Evolutionary conservation across 2,888 invertebrate genomes (phyloP), one percentile per base, ranked within the genome.

Genomic region (Sylvicola cinctus): DNA sequence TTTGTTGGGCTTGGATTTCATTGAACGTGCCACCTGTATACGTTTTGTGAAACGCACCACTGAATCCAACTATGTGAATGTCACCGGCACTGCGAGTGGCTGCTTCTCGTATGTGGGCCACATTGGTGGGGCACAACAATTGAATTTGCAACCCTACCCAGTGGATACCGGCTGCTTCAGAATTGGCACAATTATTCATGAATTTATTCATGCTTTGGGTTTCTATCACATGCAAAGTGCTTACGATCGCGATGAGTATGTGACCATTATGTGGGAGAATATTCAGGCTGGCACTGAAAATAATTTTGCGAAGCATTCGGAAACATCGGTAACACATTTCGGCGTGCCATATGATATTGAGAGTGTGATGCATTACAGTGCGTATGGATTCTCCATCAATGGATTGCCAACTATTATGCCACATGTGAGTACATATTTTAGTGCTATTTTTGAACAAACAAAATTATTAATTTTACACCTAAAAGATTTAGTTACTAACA

Each of bases 201-300:
- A 84, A 50, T 58, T 83, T 37, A 66, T 83, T 50, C 83, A 84
- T 45, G 74, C 74, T 0, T 47, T 74, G 5, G 83, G 83, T 1
- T 83, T 83, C 51, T 63, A 74, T 49, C 83, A 83, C 48, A 80
- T 81, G 47, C 83, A 83, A 50, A 80, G 74, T 46, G 65, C 80
- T 1, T 66, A 64, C 4, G 75, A 81, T 47, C 61, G 81, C 1
- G 80, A 83, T 47, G 63, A 71, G 15, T 75, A 63, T 44, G 74
- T 76, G 1, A 53, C 46, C 1, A 66, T 83, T 29, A 58, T 61
- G 3, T 39, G 39, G 34, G 52, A 54, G 26, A 53, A 57, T 34
- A 52, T 56, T 12, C 11, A 50, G 47, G 36, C 50, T 63, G 77
- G 72, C 2, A 61, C 65, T 5, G 63, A 68, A 43, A 55, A 55